Evolutionary conservation across 2,113 vertebrate genomes (phyloP).

Genomic region (Heliornis fulica): DNA sequence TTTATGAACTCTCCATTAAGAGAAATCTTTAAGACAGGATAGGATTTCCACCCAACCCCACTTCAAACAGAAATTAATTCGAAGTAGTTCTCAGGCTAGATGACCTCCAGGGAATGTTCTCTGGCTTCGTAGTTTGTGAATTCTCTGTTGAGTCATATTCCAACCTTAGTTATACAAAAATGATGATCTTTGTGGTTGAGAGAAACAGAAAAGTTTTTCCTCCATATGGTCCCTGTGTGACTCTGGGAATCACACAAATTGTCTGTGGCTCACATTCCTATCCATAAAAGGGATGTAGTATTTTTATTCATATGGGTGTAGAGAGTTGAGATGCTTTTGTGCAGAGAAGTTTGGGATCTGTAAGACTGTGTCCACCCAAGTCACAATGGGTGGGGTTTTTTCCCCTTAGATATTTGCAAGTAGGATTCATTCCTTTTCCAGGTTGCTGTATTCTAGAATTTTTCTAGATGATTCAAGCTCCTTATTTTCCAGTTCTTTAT

Average conservation of each 20-base stretch:
- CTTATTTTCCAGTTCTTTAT: neutral
- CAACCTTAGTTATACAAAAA: neutral
- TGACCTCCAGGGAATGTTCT: neutral
- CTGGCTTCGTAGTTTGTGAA: neutral
- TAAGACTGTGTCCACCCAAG: neutral
- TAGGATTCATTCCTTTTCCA: neutral
- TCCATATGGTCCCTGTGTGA: neutral
- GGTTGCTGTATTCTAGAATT: neutral
- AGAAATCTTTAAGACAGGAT: constrained; percentile 11
- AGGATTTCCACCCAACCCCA: neutral
- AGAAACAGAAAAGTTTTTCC: neutral
- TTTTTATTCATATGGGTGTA: neutral
- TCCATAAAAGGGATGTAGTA: neutral
- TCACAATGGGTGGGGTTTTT: neutral
- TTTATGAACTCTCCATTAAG: neutral
- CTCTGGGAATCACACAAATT: neutral
- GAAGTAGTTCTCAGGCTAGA: neutral
- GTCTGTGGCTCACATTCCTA: neutral
- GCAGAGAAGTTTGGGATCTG: neutral
- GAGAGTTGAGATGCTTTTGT: neutral
- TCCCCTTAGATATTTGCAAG: neutral
- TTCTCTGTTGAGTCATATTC: neutral
- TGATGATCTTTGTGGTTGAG: neutral
- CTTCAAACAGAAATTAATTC: constrained; percentile 31
- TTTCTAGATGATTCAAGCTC: neutral